Conservation (phyloP, 1,140 invertebrate genomes). For the Chymomyza costata region DNA sequence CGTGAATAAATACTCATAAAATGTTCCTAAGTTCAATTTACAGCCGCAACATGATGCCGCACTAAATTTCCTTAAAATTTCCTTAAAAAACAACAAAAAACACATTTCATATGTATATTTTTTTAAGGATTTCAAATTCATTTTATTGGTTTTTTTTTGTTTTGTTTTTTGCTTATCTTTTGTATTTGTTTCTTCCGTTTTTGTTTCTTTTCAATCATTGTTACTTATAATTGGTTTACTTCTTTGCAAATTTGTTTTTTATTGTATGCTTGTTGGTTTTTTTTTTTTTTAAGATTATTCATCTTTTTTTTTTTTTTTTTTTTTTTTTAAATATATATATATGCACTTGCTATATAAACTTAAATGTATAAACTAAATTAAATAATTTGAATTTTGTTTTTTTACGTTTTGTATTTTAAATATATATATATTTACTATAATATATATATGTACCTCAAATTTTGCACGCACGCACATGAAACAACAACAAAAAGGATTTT, state of each 20-base stretch:
- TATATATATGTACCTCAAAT: conserved; percentile 35
- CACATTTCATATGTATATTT: conserved; percentile 50
- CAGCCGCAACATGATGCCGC: no score
- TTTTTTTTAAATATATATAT: conserved; percentile 45
- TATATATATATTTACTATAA: conserved; percentile 33
- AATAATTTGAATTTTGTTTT: conserved; percentile 65
- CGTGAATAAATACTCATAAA: no score
- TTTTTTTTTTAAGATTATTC: conserved; percentile 44
- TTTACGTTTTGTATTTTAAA: conserved; percentile 37
- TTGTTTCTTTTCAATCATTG: conserved; percentile 25
- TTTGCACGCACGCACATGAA: conserved; percentile 62
- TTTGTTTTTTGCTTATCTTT: conserved; percentile 45
- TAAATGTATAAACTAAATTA: conserved; percentile 67
- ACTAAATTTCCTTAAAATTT: no score
- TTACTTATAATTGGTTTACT: conserved; percentile 61
- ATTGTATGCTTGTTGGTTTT: conserved; percentile 10
- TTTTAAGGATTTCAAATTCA: conserved; percentile 72
- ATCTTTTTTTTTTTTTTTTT: conserved; percentile 54
- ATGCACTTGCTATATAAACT: conserved; percentile 69
- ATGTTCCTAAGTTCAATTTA: no score
- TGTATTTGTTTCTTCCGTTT: conserved; percentile 40
- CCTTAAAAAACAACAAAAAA: no score
- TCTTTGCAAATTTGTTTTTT: conserved; percentile 44
- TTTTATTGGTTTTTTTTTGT: conserved; percentile 64
- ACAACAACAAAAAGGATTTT: conserved; percentile 50